These are phyloP conservation scores for Tenrec ecaudatus DNA, from an alignment of 2,113 vertebrate species.

Conservation along the genomic window DNA sequence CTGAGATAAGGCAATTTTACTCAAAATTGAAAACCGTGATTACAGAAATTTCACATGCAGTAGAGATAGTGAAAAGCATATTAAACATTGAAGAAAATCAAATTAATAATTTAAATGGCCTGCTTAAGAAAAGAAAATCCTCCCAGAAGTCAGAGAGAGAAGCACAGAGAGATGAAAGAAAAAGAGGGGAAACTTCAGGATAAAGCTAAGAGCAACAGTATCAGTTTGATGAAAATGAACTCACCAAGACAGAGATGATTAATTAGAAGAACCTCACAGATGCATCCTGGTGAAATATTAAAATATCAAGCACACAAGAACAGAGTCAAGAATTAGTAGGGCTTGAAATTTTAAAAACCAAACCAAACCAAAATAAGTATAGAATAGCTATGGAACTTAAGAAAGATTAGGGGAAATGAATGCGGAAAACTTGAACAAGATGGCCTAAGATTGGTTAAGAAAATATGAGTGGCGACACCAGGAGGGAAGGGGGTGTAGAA, in stretches of 20 bases:
- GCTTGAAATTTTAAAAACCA: conserved; percentile 21
- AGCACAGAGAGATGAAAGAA: conserved; percentile 65
- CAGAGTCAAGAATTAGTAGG: neutral
- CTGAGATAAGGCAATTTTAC: conserved; percentile 58
- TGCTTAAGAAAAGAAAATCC: conserved; percentile 65
- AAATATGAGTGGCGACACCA: too few species aligned
- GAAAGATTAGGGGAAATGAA: neutral
- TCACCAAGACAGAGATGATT: neutral
- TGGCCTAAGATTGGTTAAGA: neutral
- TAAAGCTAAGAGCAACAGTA: conserved; percentile 50
- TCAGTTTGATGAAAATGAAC: neutral
- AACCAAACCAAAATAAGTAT: conserved; percentile 53
- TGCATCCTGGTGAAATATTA: conserved; percentile 18
- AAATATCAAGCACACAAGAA: neutral
- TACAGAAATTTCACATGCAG: conserved; percentile 69
- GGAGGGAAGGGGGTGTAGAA: too few species aligned
- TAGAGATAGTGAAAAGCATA: conserved; percentile 55
- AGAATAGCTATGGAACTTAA: conserved; percentile 13
- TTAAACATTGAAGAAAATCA: conserved; percentile 77
- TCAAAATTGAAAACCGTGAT: conserved; percentile 65
- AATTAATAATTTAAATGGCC: conserved; percentile 79
- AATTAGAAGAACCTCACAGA: neutral
- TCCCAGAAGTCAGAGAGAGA: conserved; percentile 67
- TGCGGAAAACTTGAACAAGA: neutral
- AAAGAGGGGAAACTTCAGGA: conserved; percentile 55